Evolutionary conservation across 2,113 vertebrate species (phyloP).

Genomic region (Ochotona curzoniae): DNA sequence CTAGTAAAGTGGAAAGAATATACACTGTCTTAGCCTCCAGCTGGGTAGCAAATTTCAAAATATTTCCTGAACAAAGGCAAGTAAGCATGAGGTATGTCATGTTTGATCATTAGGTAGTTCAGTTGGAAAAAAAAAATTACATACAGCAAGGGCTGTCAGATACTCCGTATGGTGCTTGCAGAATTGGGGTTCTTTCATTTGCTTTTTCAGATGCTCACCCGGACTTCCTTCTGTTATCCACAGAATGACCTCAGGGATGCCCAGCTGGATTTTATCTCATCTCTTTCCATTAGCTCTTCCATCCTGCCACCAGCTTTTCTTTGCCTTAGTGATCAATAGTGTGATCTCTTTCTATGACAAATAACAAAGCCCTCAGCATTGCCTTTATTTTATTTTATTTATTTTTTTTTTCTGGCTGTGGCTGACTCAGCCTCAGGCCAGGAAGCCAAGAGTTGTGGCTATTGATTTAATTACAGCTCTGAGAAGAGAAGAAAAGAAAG

Average conservation of each 20-base stretch:
- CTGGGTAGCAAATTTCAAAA: constrained; percentile 75
- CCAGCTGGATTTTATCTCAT: constrained; percentile 79
- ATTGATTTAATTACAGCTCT: constrained; percentile 75
- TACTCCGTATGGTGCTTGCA: constrained; percentile 49
- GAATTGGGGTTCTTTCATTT: constrained; percentile 71
- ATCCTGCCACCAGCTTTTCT: constrained; percentile 76
- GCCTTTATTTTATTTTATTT: not conserved
- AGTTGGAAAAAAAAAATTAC: constrained; percentile 58
- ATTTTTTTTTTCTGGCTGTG: constrained; percentile 66
- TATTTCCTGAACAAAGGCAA: constrained; percentile 75
- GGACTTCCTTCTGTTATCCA: constrained; percentile 70
- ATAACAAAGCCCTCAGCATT: constrained; percentile 74
- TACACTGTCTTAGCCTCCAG: constrained; percentile 74
- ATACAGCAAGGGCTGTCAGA: constrained; percentile 56
- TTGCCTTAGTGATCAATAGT: constrained; percentile 78
- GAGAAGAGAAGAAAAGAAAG: constrained; percentile 2
- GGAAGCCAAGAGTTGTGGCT: constrained; percentile 71
- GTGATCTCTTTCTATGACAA: constrained; percentile 76
- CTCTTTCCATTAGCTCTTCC: constrained; percentile 72
- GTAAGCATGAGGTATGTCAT: constrained; percentile 65
- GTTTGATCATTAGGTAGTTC: constrained; percentile 77
- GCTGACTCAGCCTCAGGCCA: constrained; percentile 60
- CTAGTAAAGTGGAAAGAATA: constrained; percentile 60
- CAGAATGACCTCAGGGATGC: constrained; percentile 75
- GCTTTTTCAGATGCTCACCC: constrained; percentile 64